Base-by-base conservation (phyloP, 2,113 vertebrate genomes). In the Coptodon bakossiorum region DNA sequence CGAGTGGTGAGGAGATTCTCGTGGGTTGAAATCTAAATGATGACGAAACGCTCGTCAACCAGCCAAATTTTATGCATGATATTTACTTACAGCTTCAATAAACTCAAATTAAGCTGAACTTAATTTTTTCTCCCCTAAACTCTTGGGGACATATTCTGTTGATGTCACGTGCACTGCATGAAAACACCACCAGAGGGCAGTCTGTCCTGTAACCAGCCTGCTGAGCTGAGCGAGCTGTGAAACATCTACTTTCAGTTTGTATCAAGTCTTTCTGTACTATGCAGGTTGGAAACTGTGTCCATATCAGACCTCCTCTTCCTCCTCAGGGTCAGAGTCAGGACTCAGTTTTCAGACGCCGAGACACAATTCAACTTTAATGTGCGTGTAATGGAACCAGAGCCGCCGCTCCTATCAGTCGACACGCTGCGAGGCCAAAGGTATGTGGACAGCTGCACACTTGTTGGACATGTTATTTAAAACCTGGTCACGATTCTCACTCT, bases 341-440 rank as follows among this genome's bases (percentile, higher is more conserved):
- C 45, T 91, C 88, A 52, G 31, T 78, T 94, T 93, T 88, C 90
- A 83, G 52, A 2, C 5, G 16, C 71, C 4, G 9, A 38, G 6
- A 2, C 22, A 71, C 43, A 71, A 84, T 93, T 88, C 86, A 94
- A 91, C 87, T 91, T 95, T 94, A 94, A 95, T 93, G 94, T 6
- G 29, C 34, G 24, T 73, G 45, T 29, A 76, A 81, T 27, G 36
- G 27, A 52, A 13, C 53, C 73, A 50, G 54, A 59, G 22, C 63
- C 27, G 10, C 16, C 1, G 16, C 43, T 50, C 27, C 73, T 1
- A n/a, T 52, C 73, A 34, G 43, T 0, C 16, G 1, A 53, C 73
- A 0, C 6, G 43, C 71, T 17, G 71, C 43, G 5, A 71, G 38
- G 27, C 71, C 71, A 48, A 40, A 54, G 5, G 34, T 40, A 34